A percentile compares a stretch with the other conserved stretches of the same genome.
Conservation (phyloP, 2,888 invertebrate genomes). For the Psylliodes chrysocephalus region DNA sequence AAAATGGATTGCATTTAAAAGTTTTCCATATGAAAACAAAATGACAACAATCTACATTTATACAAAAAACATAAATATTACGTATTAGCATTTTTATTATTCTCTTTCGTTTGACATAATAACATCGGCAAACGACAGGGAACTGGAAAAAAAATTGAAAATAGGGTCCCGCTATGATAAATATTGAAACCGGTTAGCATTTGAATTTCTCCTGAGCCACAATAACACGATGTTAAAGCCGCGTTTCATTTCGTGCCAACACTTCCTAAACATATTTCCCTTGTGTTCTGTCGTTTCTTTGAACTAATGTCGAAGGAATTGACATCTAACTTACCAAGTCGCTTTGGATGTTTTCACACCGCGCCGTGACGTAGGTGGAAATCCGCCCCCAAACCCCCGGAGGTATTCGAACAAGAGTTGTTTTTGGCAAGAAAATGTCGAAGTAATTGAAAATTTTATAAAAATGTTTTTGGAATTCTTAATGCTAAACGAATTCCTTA, state of each 20-base stretch:
- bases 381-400: neutral
- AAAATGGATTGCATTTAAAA: too few relatives aligned
- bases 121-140: constrained; percentile 17
- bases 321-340: constrained; percentile 55
- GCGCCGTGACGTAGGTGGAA: constrained; percentile 1
- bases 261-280: constrained; percentile 63
- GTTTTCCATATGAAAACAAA: too few relatives aligned
- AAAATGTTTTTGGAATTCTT: too few relatives aligned
- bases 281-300: constrained; percentile 63
- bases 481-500: too few relatives aligned
- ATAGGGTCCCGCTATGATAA: constrained; percentile 48
- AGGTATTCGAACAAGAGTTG: neutral
- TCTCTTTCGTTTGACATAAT: constrained; percentile 1
- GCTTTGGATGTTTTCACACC: constrained; percentile 30
- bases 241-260: constrained; percentile 55
- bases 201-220: constrained; percentile 62
- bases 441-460: neutral
- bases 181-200: constrained; percentile 61
- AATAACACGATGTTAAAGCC: constrained; percentile 62
- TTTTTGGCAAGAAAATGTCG: neutral
- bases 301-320: constrained; percentile 62
- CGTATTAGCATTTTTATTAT: constrained; percentile 1
- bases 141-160: constrained; percentile 28
- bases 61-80: neutral
- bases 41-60: too few relatives aligned